Conservation (phyloP, 1,140 invertebrate species). For the Drosophila asahinai region DNA sequence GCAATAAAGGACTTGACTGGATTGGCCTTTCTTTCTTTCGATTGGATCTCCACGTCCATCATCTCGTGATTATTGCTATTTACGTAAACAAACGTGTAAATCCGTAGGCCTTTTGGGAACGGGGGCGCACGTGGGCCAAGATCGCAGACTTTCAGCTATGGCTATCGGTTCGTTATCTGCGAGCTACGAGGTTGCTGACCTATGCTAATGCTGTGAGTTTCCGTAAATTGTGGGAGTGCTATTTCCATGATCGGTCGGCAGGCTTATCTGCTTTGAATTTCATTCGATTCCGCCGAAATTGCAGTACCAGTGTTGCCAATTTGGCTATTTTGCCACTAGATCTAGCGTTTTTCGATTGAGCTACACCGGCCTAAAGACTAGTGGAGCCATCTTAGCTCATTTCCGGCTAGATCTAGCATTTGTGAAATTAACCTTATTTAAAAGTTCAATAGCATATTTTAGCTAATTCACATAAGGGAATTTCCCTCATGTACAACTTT, state of each 20-base stretch:
- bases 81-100: conserved; percentile 57
- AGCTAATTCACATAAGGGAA: no score
- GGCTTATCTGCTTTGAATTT: conserved; percentile 39
- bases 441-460: no score
- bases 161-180: conserved; percentile 56
- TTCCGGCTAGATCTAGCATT: no score
- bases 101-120: conserved; percentile 7
- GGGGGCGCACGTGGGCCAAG: conserved; percentile 20
- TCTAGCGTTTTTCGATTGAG: no score
- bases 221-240: conserved; percentile 6
- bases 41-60: conserved; percentile 9
- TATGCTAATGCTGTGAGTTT: conserved; percentile 40
- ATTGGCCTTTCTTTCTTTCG: conserved; percentile 86
- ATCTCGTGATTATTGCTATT: conserved; percentile 39
- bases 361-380: no score
- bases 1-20: conserved; percentile 97
- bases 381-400: no score
- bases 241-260: conserved; percentile 53
- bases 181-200: conserved; percentile 34
- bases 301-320: conserved; percentile 1
- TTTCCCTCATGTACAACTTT: no score
- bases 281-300: conserved; percentile 29
- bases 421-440: no score
- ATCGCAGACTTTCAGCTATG: neutral
- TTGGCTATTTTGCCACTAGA: no score